Percentiles rank a stretch among this genome's conserved stretches.
phyloP scores from a whole-genome alignment of 2,797 vertebrate genomes.

The Taeniopygia guttata region DNA sequence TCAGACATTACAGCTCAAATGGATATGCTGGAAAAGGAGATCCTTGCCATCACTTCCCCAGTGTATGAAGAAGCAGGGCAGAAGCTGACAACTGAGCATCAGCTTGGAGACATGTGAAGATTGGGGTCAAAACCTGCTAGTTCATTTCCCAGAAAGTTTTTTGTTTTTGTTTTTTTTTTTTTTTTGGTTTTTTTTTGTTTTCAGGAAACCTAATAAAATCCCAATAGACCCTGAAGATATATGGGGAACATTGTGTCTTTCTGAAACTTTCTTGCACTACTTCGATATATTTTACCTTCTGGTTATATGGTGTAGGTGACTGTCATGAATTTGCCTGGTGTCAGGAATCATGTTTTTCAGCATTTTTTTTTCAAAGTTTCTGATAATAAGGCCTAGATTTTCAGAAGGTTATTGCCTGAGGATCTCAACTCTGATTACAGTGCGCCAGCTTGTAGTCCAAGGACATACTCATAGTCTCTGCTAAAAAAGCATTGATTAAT shows the following conservation, averaged over 20 bases:
- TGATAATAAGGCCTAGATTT: not conserved
- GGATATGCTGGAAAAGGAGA: slow-evolving; percentile 67
- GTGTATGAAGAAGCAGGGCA: not conserved
- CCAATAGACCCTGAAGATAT: not conserved
- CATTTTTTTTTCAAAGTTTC: not conserved
- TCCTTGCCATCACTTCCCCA: slow-evolving; percentile 43
- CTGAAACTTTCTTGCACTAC: not conserved
- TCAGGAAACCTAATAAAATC: slow-evolving; percentile 19
- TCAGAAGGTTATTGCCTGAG: not conserved
- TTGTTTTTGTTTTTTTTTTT: not conserved
- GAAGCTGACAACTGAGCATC: not conserved
- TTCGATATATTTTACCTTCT: not conserved
- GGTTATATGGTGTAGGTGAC: not conserved
- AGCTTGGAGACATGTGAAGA: not conserved
- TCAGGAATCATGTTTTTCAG: not conserved
- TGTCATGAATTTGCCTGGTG: not conserved
- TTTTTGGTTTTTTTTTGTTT: not conserved
- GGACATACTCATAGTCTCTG: not conserved
- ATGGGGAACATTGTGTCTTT: not conserved
- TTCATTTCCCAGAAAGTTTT: not conserved
- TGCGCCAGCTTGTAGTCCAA: not conserved
- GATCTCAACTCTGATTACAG: not conserved
- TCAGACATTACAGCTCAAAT: slow-evolving; percentile 64
- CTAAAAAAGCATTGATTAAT: not conserved
- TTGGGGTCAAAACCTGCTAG: not conserved